These are phyloP conservation scores for Homarus gammarus DNA, from an alignment of 2,888 invertebrate genomes.

Conservation along the genomic window DNA sequence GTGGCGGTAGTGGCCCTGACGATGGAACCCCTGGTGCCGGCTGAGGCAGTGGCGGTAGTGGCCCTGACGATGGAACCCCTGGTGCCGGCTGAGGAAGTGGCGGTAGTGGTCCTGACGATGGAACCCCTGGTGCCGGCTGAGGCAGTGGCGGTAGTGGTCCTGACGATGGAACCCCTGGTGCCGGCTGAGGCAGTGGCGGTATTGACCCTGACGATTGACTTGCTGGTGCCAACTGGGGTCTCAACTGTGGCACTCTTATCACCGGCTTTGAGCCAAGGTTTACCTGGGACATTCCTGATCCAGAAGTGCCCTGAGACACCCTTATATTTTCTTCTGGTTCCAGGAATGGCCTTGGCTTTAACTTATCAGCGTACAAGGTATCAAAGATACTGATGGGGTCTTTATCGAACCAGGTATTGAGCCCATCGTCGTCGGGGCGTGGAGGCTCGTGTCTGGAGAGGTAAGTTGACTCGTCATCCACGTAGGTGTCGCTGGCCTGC, in stretches of 20 bases:
- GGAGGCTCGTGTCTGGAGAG: slow-evolving; percentile 26
- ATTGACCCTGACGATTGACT: too few relatives aligned
- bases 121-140: too few relatives aligned
- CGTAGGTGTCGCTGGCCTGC: slow-evolving; percentile 21
- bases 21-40: too few relatives aligned
- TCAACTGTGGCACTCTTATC: background rate
- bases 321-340: background rate
- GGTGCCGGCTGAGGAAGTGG: too few relatives aligned
- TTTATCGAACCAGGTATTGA: slow-evolving; percentile 49
- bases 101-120: too few relatives aligned
- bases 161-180: too few relatives aligned
- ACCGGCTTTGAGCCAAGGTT: background rate
- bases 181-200: too few relatives aligned
- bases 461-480: background rate
- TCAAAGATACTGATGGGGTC: slow-evolving; percentile 61
- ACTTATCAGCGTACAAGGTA: slow-evolving; percentile 19
- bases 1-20: too few relatives aligned
- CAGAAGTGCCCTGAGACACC: background rate
- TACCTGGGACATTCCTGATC: background rate
- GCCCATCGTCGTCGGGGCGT: slow-evolving; percentile 27
- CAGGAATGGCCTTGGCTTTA: background rate
- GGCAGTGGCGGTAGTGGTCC: too few relatives aligned
- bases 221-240: background rate
- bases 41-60: too few relatives aligned
- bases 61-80: too few relatives aligned